Evolutionary conservation across 2,888 invertebrate species (phyloP).

Genomic region (Lasioglossum oenotherae): DNA sequence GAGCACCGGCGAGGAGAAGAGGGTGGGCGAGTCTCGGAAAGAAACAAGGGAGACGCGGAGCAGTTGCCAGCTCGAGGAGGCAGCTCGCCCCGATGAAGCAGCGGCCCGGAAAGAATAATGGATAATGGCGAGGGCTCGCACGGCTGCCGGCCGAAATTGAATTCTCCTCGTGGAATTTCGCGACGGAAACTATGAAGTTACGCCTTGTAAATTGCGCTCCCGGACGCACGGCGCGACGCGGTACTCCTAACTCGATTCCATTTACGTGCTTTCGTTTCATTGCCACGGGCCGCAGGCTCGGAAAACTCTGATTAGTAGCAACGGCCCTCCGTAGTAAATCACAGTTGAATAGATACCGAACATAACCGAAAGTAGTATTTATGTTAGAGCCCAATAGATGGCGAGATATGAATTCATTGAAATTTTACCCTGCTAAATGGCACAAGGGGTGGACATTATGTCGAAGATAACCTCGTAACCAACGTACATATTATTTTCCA

Average conservation of each 20-base stretch:
- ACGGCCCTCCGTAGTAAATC: constrained; percentile 1
- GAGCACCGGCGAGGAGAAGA: not conserved
- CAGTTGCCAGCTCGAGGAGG: constrained; percentile 7
- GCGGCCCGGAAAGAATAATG: constrained; percentile 27
- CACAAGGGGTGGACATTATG: not conserved
- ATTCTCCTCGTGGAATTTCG: constrained; percentile 37
- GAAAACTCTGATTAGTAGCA: constrained; percentile 29
- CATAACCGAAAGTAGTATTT: no score
- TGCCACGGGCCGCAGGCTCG: not conserved
- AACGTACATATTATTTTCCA: not conserved
- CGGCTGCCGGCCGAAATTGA: constrained; percentile 40
- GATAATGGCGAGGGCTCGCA: constrained; percentile 26
- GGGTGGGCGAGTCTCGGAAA: not conserved
- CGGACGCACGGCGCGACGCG: not conserved
- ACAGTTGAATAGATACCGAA: no score
- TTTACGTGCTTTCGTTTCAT: constrained; percentile 22
- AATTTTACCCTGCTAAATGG: not conserved
- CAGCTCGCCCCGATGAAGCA: not conserved
- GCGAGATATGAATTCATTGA: no score
- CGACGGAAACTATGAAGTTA: constrained; percentile 25
- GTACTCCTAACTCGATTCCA: not conserved
- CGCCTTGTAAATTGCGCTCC: constrained; percentile 37
- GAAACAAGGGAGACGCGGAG: not conserved
- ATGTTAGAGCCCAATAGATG: no score
- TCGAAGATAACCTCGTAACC: not conserved